Conservation (phyloP, 2,113 vertebrate species). For the Pelvicachromis taeniatus region DNA sequence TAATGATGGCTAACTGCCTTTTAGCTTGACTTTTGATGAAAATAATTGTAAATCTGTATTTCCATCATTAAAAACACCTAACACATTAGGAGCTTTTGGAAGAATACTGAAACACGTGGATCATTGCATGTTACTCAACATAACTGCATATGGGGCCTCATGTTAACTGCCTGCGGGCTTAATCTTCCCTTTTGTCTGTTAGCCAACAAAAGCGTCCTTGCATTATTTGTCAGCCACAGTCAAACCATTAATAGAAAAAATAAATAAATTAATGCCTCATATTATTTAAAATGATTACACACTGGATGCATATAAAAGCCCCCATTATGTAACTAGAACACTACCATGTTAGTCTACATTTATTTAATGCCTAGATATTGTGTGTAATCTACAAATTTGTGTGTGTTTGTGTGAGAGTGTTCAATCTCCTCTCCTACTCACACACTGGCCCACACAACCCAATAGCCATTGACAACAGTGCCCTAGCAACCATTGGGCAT, state of each 20-base stretch:
- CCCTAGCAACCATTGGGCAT: constrained; percentile 78
- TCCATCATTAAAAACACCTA: not conserved
- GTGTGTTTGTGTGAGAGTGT: not conserved
- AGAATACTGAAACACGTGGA: not conserved
- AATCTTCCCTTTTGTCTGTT: not conserved
- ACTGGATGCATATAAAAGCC: not conserved
- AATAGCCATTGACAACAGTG: constrained; percentile 72
- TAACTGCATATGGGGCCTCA: constrained; percentile 9
- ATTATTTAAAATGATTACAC: constrained; percentile 22
- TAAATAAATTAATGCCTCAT: not conserved
- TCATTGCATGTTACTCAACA: constrained; percentile 7
- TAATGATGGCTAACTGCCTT: not conserved
- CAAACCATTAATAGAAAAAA: not conserved
- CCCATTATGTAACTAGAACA: constrained; percentile 8
- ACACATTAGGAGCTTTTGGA: not conserved
- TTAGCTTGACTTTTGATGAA: not conserved
- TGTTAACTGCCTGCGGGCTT: constrained; percentile 4
- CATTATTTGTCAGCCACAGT: not conserved
- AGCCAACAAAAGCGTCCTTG: not conserved
- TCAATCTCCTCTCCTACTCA: not conserved
- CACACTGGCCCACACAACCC: constrained; percentile 56
- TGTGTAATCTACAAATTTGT: not conserved
- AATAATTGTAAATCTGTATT: not conserved
- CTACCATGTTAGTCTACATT: not conserved
- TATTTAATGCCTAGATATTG: not conserved